These are phyloP conservation scores for Hirtodrosophila trivittata DNA, from an alignment of 2,888 invertebrate genomes.

Conservation along the genomic window DNA sequence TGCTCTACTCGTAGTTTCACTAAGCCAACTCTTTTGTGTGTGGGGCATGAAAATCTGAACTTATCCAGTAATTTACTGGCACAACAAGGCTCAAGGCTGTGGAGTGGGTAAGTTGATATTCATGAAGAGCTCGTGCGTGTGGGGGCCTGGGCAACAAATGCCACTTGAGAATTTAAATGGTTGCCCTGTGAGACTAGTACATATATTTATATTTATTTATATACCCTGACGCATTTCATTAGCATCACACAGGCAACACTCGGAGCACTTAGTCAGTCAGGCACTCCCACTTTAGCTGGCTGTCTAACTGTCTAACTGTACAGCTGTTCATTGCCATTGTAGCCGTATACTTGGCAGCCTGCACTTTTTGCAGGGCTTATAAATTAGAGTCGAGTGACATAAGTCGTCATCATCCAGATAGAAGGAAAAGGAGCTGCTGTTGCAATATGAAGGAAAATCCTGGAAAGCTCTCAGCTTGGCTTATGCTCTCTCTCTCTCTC, in stretches of 20 bases:
- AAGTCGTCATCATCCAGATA: constrained; percentile 55
- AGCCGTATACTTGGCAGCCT: constrained; percentile 28
- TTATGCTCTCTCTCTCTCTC: constrained; percentile 7
- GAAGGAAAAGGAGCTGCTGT: constrained; percentile 3
- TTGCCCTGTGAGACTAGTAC: constrained; percentile 8
- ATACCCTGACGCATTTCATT: constrained; percentile 46
- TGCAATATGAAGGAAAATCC: constrained; percentile 1
- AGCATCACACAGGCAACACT: constrained; percentile 20
- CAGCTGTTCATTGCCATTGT: constrained; percentile 29
- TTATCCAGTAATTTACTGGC: no score
- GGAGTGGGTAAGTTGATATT: no score
- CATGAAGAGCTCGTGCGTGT: no score
- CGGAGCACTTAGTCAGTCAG: constrained; percentile 8
- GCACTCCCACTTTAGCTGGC: constrained; percentile 10
- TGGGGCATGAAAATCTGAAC: no score
- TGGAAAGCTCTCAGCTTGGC: constrained; percentile 10
- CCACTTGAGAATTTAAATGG: constrained; percentile 34
- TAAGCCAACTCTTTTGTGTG: no score
- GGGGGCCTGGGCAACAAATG: constrained; percentile 33
- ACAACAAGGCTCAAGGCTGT: no score
- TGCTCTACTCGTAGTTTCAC: no score
- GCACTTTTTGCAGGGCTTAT: constrained; percentile 53
- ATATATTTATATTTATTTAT: constrained; percentile 2
- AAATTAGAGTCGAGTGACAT: constrained; percentile 60
- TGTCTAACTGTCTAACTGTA: constrained; percentile 16